A percentile compares a stretch with the other conserved stretches of the same genome.
phyloP scores from a whole-genome alignment of 2,888 invertebrate genomes.

The Scotopteryx bipunctaria region DNA sequence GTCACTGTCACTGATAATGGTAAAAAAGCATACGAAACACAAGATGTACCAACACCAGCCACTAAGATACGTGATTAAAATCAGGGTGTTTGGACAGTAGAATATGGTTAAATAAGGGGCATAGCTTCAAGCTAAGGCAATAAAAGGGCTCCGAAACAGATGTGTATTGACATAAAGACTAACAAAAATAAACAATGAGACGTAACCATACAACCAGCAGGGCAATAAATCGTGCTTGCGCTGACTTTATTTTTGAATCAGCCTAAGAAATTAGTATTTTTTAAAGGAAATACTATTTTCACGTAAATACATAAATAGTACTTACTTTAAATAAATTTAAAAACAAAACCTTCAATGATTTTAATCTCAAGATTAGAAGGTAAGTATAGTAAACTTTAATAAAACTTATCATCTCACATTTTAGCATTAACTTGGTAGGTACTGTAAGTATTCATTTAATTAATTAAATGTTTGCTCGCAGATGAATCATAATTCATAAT shows the following conservation, averaged over 20 bases:
- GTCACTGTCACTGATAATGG: conserved; percentile 73
- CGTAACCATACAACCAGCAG: conserved; percentile 45
- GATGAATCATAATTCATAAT: too few species aligned
- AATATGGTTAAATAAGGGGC: conserved; percentile 44
- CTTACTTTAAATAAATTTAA: too few species aligned
- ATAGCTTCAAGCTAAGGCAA: conserved; percentile 40
- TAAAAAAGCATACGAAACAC: conserved; percentile 75
- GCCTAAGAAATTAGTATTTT: conserved; percentile 5
- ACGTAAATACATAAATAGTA: too few species aligned
- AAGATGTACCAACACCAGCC: conserved; percentile 30
- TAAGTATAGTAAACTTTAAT: too few species aligned
- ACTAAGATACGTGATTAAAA: not conserved
- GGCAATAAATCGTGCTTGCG: conserved; percentile 49
- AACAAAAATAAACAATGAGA: conserved; percentile 62
- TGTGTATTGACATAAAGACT: conserved; percentile 62
- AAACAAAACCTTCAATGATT: too few species aligned
- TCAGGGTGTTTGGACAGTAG: not conserved
- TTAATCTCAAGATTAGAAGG: too few species aligned
- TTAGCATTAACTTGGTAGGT: too few species aligned
- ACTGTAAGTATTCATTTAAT: too few species aligned
- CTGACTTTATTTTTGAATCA: conserved; percentile 12
- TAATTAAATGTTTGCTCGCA: too few species aligned
- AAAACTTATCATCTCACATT: too few species aligned
- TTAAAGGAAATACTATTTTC: not conserved
- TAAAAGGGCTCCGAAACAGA: conserved; percentile 56